Base-by-base conservation (phyloP, 92 coral and sea anemone species). In the Phenganax marumi region DNA sequence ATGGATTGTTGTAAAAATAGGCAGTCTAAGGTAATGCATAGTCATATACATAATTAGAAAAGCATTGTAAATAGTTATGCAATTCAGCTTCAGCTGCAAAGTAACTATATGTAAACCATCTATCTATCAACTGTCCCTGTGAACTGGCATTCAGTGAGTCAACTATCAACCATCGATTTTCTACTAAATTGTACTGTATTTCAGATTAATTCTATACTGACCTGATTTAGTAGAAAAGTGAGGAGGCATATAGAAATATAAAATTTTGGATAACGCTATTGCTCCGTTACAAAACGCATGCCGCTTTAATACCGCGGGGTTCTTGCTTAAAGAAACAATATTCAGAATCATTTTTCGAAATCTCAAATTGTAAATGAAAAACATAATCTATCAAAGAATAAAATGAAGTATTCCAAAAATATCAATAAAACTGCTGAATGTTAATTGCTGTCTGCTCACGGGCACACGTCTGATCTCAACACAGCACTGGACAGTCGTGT, bases 261-360 rank as follows among this genome's bases (percentile, higher is more conserved):
- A 33, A 33, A 33, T 33, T 6, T 48, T 23, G 5, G 46, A 66
- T 3, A 33, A 0, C 7, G 17, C 43, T 25, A 66, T 2, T 3
- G 43, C 19, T 18, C 50, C 72, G 43, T 66, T 7, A 66, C 49
- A 25, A 1, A 66, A 66, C 16, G 24, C 13, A 66, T 18, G 43
- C 43, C 43, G 26, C 17, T 49, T 66, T 5, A 66, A 66, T 5
- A 48, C 48, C 4, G 17, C 50, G 7, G 49, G 24, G 17, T 66
- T 66, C 72, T 66, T 66, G 48, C 49, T 66, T n/a, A 66, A 12
- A 19, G n/a, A 33, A 66, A 66, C 48, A 10, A 66, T 25, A 25
- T 66, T 66, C 43, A 66, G 17, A 14, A 66, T 66, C 23, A 58
- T 58, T 58, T 62, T 62, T 10, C 26, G 9, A 23, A 62, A 23